Conservation (phyloP, 2,797 vertebrate genomes). For the Malurus leucopterus region DNA sequence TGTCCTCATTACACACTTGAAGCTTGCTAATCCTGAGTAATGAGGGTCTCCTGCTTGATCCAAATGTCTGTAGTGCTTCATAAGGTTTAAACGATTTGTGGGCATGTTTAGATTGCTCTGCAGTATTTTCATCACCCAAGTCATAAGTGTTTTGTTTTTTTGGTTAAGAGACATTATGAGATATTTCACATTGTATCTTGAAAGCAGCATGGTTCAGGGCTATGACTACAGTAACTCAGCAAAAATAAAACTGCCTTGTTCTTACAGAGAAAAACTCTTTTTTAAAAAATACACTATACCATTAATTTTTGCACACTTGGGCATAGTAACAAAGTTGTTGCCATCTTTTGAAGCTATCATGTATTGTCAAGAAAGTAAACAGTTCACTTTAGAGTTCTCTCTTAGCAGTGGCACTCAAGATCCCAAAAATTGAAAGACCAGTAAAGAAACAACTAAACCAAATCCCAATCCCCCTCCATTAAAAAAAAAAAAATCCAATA, state of each 20-base stretch:
- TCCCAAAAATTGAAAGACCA: neutral
- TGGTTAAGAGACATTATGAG: neutral
- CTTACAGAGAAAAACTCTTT: neutral
- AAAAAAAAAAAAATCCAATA: neutral
- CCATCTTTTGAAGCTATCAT: neutral
- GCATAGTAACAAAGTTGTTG: neutral
- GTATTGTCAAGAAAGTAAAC: neutral
- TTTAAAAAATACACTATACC: fast-evolving
- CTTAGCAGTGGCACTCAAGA: neutral
- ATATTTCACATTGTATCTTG: neutral
- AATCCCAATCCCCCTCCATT: fast-evolving
- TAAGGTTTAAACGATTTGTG: neutral
- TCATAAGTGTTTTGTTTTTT: neutral
- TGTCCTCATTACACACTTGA: neutral
- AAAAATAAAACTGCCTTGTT: neutral
- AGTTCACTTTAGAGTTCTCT: neutral
- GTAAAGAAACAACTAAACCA: neutral
- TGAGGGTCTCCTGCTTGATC: neutral
- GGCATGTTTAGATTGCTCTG: neutral
- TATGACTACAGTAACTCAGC: neutral
- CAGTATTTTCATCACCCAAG: neutral
- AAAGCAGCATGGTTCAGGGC: neutral
- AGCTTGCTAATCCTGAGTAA: neutral
- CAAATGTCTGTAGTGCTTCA: neutral
- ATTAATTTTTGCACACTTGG: neutral